Evolutionary conservation across 2,888 invertebrate species (phyloP).

Genomic region (Agapostemon virescens): DNA sequence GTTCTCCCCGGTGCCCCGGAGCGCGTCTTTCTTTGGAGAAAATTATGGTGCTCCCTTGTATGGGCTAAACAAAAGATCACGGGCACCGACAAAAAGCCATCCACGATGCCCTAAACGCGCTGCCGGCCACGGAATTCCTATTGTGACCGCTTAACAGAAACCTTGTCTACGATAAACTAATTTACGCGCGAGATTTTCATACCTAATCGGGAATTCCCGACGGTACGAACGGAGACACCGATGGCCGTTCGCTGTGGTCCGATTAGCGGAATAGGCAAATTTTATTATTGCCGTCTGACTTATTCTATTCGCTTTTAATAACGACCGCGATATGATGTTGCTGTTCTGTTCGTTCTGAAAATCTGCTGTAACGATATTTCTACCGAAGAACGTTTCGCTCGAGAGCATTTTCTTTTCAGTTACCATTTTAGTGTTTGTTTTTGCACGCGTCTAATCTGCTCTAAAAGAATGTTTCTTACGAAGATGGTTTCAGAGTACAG

Average conservation of each 20-base stretch:
- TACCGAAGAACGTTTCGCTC: too few species aligned
- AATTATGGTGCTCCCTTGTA: slow-evolving; percentile 60
- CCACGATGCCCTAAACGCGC: slow-evolving; percentile 45
- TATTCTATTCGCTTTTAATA: neutral
- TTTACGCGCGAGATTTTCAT: slow-evolving; percentile 9
- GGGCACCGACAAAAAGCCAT: slow-evolving; percentile 46
- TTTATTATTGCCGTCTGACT: neutral
- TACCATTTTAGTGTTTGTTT: too few species aligned
- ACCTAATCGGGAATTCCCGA: neutral
- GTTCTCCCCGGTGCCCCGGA: slow-evolving; percentile 11
- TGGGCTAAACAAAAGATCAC: slow-evolving; percentile 55
- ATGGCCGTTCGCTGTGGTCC: neutral
- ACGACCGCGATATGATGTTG: too few species aligned
- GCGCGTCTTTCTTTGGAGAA: slow-evolving; percentile 50
- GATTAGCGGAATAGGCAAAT: neutral
- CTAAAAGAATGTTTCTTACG: too few species aligned
- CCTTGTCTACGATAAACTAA: slow-evolving; percentile 30
- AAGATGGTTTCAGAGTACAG: too few species aligned
- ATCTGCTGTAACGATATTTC: too few species aligned
- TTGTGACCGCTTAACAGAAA: slow-evolving; percentile 25
- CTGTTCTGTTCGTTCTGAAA: too few species aligned
- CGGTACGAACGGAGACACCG: neutral
- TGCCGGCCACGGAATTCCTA: slow-evolving; percentile 24
- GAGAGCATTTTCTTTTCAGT: too few species aligned
- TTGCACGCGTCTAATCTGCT: too few species aligned